Conservation (phyloP, 2,113 vertebrate genomes). For the Phocoena sinus region DNA sequence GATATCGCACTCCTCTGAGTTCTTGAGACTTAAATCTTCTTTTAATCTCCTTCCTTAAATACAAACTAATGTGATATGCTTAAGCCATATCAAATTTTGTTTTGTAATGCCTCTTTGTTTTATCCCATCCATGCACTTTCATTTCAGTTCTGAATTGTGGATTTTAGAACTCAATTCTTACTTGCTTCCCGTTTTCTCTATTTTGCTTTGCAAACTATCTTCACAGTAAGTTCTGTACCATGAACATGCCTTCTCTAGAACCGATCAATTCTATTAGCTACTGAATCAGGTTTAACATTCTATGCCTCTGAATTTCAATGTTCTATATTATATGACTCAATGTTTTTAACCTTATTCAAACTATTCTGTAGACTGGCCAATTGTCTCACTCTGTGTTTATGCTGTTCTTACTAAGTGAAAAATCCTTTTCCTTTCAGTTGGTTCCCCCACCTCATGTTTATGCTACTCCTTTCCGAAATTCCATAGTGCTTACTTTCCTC, state of each 20-base stretch:
- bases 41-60: not conserved
- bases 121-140: not conserved
- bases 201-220: not conserved
- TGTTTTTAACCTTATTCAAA: not conserved
- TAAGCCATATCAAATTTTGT: not conserved
- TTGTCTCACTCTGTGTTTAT: not conserved
- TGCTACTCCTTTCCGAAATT: not conserved
- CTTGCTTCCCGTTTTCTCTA: not conserved
- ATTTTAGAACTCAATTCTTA: not conserved
- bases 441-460: not conserved
- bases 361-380: not conserved
- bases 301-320: not conserved
- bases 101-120: not conserved
- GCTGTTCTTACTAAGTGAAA: not conserved
- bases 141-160: not conserved
- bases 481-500: not conserved
- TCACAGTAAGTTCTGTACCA: not conserved
- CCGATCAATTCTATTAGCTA: not conserved
- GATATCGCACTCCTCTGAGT: not conserved
- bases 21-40: not conserved
- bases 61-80: not conserved
- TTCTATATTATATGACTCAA: not conserved
- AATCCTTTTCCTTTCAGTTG: not conserved
- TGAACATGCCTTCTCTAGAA: not conserved
- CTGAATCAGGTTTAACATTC: not conserved